Evolutionary conservation across 2,888 invertebrate genomes (phyloP).

Genomic region (Argyresthia albistria): DNA sequence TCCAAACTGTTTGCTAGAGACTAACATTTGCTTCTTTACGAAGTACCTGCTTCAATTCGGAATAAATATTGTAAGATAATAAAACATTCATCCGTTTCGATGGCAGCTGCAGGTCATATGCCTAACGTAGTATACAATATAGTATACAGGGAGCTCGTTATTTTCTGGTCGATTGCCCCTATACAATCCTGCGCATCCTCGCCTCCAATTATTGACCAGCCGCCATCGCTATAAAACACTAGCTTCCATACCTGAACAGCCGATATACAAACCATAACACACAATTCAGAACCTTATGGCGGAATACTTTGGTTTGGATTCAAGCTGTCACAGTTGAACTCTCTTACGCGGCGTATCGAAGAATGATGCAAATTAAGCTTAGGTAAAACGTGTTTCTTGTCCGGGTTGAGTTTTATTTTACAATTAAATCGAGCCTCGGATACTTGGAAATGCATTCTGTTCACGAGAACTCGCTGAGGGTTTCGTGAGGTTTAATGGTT

Average conservation of each 20-base stretch:
- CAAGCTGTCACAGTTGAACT: no score
- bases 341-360: constrained; percentile 12
- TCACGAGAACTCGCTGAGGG: constrained; percentile 60
- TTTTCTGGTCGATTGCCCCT: constrained; percentile 72
- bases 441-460: constrained; percentile 64
- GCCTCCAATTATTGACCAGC: constrained; percentile 68
- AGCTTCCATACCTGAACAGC: constrained; percentile 3
- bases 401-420: constrained; percentile 64
- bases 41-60: background rate
- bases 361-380: constrained; percentile 62
- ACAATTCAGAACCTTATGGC: no score
- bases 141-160: constrained; percentile 49
- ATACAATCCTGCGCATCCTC: constrained; percentile 69
- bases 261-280: background rate
- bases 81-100: constrained; percentile 5
- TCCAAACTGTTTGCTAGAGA: no score
- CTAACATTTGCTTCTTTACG: background rate
- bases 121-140: constrained; percentile 22
- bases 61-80: constrained; percentile 7
- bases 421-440: constrained; percentile 61
- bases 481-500: constrained; percentile 65
- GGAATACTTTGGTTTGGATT: no score
- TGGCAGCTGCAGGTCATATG: constrained; percentile 52
- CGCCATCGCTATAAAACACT: constrained; percentile 62
- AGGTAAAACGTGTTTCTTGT: constrained; percentile 69